Percentiles rank a stretch among this genome's conserved stretches.
phyloP scores from a whole-genome alignment of 2,888 invertebrate genomes.

The Epinotia demarniana region DNA sequence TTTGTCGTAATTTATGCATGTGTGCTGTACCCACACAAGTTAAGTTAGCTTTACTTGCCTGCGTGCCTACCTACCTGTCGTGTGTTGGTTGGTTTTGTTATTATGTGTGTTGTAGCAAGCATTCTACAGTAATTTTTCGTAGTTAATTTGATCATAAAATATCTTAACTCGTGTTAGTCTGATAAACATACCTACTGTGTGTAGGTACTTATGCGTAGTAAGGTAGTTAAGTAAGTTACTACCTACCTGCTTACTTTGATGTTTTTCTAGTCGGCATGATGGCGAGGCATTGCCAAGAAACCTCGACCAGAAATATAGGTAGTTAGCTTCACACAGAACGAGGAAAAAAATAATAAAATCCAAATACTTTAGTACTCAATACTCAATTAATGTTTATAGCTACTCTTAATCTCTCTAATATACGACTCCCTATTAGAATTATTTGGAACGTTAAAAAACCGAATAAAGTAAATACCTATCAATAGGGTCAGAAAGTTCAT shows the following conservation, averaged over 20 bases:
- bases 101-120: neutral
- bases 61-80: constrained; percentile 5
- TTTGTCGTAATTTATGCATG: constrained; percentile 46
- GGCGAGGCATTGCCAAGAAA: constrained; percentile 1
- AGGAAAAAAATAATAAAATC: constrained; percentile 12
- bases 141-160: neutral
- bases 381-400: too few relatives aligned
- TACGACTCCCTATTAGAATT: too few relatives aligned
- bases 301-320: neutral
- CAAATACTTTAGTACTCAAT: neutral
- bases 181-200: neutral
- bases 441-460: too few relatives aligned
- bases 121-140: neutral
- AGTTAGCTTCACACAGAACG: constrained; percentile 5
- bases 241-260: neutral
- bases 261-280: neutral
- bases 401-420: too few relatives aligned
- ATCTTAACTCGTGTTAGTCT: too few relatives aligned
- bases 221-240: neutral
- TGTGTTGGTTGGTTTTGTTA: constrained; percentile 19
- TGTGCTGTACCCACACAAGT: constrained; percentile 7
- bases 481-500: too few relatives aligned
- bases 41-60: constrained; percentile 14
- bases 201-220: neutral
- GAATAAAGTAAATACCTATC: too few relatives aligned